Percentiles rank a stretch among this genome's conserved stretches.
phyloP scores from a whole-genome alignment of 2,888 invertebrate species.

The Empis livida region DNA sequence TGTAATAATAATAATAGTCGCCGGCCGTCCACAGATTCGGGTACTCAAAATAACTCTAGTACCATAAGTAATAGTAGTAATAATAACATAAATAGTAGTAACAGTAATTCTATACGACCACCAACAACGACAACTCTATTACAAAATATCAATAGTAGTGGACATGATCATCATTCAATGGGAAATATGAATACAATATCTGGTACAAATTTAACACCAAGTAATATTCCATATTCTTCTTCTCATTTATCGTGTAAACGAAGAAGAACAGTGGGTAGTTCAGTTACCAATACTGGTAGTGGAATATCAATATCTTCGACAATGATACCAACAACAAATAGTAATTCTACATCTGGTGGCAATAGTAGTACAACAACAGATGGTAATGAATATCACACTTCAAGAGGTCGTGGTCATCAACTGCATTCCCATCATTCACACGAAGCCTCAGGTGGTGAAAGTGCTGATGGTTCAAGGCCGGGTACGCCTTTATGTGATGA shows the following conservation, averaged over 20 bases:
- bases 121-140: constrained; percentile 5
- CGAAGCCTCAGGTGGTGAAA: constrained; percentile 45
- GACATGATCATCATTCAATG: constrained; percentile 10
- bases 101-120: constrained; percentile 18
- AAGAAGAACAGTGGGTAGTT: constrained; percentile 36
- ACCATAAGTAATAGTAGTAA: constrained; percentile 14
- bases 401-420: constrained; percentile 39
- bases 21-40: constrained; percentile 41
- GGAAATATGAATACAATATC: constrained; percentile 4
- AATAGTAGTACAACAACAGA: neutral
- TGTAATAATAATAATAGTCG: constrained; percentile 23
- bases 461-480: constrained; percentile 60
- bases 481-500: constrained; percentile 79
- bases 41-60: constrained; percentile 14
- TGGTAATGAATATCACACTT: constrained; percentile 32
- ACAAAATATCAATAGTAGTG: neutral
- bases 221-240: constrained; percentile 9
- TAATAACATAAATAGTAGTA: constrained; percentile 20
- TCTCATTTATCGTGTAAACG: constrained; percentile 37
- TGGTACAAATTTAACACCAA: constrained; percentile 14
- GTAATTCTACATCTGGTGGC: neutral
- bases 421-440: constrained; percentile 40
- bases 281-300: constrained; percentile 10
- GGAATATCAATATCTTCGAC: constrained; percentile 1
- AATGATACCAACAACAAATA: neutral